phyloP scores from a whole-genome alignment of 2,113 vertebrate genomes.

The Laticauda colubrina region DNA sequence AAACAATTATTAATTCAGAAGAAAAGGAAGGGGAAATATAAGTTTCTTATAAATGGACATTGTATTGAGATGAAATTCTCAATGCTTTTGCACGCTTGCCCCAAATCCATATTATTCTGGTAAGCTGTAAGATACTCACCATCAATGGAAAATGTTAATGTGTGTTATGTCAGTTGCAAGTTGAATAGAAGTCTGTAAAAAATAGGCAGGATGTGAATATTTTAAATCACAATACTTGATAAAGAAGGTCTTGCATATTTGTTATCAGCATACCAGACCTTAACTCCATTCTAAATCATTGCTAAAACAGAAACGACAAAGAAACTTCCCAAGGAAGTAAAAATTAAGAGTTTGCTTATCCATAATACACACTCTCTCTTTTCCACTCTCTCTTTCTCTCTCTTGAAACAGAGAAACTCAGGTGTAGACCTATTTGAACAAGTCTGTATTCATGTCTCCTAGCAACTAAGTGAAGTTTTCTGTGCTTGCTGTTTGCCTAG shows the following conservation, averaged over 20 bases:
- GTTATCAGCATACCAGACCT: neutral
- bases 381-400: neutral
- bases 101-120: neutral
- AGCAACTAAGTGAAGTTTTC: neutral
- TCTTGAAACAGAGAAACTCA: neutral
- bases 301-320: neutral
- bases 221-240: neutral
- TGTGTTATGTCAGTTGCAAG: neutral
- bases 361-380: neutral
- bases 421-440: neutral
- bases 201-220: neutral
- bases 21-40: neutral
- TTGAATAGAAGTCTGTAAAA: neutral
- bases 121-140: neutral
- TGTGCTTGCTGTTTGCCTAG: neutral
- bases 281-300: neutral
- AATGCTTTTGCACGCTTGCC: neutral
- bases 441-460: neutral
- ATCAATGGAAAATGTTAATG: neutral
- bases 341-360: neutral
- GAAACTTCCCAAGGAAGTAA: neutral
- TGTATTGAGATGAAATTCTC: neutral
- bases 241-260: neutral
- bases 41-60: neutral
- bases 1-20: slow-evolving; percentile 19